Percentiles rank a stretch among this genome's conserved stretches.
Conservation (phyloP, 2,113 vertebrate species). For the Turnix velox region DNA sequence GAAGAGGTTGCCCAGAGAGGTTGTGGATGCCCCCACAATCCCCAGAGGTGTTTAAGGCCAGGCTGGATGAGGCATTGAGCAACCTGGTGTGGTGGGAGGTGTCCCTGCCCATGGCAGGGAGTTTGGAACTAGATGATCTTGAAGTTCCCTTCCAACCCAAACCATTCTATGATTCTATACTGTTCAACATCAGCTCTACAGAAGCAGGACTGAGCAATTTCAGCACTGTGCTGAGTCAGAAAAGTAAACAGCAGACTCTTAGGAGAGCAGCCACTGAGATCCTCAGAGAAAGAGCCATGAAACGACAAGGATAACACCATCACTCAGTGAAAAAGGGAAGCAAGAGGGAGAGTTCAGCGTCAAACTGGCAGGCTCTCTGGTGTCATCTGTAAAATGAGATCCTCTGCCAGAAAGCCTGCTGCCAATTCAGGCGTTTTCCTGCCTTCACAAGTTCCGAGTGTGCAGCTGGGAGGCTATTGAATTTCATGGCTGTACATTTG, state of each 20-base stretch:
- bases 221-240: background rate
- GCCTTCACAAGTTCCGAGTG: slow-evolving; percentile 26
- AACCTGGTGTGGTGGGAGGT: too few species aligned
- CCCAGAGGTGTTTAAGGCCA: too few species aligned
- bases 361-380: slow-evolving; percentile 25
- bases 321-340: background rate
- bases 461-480: slow-evolving; percentile 45
- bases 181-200: background rate
- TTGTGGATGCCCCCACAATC: too few species aligned
- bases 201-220: background rate
- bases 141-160: too few species aligned
- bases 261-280: background rate
- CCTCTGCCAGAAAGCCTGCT: slow-evolving; percentile 49
- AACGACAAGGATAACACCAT: background rate
- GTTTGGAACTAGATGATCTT: too few species aligned
- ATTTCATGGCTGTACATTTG: slow-evolving; percentile 6
- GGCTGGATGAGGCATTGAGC: too few species aligned
- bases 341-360: background rate
- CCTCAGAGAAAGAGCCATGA: background rate
- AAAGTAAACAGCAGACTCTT: background rate
- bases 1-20: too few species aligned
- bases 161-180: too few species aligned
- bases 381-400: slow-evolving; percentile 41
- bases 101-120: too few species aligned
- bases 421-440: slow-evolving; percentile 29